These are phyloP conservation scores for Leucopternis melanops DNA, from an alignment of 2,113 vertebrate species.

Conservation along the genomic window DNA sequence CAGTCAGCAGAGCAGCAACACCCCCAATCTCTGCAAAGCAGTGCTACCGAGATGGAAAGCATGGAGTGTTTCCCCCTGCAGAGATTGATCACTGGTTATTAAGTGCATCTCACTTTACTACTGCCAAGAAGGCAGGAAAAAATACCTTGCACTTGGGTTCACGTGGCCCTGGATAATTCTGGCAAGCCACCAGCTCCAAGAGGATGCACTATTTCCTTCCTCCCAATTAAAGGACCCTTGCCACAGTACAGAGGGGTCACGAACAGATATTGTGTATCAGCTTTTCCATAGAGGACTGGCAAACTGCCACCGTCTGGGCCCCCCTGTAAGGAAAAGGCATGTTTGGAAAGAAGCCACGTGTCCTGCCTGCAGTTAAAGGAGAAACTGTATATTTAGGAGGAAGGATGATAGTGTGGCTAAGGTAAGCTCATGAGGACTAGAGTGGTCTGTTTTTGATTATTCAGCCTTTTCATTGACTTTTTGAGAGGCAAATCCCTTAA, in stretches of 20 bases:
- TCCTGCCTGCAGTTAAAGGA: neutral
- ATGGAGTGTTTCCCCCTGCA: neutral
- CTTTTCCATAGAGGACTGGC: neutral
- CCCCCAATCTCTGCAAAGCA: neutral
- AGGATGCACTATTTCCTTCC: neutral
- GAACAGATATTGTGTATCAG: neutral
- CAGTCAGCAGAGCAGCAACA: neutral
- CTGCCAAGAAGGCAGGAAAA: neutral
- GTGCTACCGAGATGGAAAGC: neutral
- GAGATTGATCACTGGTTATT: neutral
- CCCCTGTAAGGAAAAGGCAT: neutral
- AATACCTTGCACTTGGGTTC: neutral
- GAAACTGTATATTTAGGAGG: neutral
- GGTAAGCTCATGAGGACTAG: neutral
- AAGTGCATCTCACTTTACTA: neutral
- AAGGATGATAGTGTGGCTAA: neutral
- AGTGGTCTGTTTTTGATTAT: neutral
- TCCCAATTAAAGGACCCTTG: neutral
- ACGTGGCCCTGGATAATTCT: neutral
- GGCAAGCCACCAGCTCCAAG: neutral
- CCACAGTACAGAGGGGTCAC: neutral
- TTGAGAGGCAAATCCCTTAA: neutral
- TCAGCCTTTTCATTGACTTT: neutral
- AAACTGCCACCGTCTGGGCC: neutral
- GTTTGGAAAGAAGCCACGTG: neutral